Evolutionary conservation across 2,888 invertebrate genomes (phyloP), one percentile per base, ranked within the genome.

Genomic region (Gasteruption jaculator): DNA sequence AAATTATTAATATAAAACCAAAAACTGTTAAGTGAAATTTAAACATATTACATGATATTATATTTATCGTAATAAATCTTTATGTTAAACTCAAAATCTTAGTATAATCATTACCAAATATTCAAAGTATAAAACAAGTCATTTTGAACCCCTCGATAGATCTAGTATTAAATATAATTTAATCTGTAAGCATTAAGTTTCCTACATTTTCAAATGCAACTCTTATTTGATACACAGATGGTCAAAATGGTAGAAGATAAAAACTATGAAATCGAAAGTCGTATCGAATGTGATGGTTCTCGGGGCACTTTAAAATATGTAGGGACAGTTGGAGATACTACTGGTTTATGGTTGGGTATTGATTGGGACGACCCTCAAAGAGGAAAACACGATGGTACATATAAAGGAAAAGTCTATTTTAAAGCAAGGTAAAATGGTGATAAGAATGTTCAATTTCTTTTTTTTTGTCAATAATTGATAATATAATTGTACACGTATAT

Each of bases 291-390:
- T 58, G 75, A 76, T 46, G 74, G 73, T 27, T 59, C 68, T 49
- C 61, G 60, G 45, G 79, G 76, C 24, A 76, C 74, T 21, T 63
- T 80, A 8, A 70, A 68, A 45, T 81, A 75, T 55, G 61, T 78
- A 35, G 81, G 81, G 14, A 56, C 65, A 24, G 75, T 80, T 10
- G 72, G 72, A 3, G 55, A 62, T 11, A 69, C 66, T 4, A 65
- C 63, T 43, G 71, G 71, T 42, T 53, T 60, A 46, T 96, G 95
- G 96, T 75, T 91, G 41, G 97, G 97, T 1, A 80, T 97, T n/a
- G 96, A 97, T 67, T 97, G 96, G 96, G 96, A 97, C 68, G 84
- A 92, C 58, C 77, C 81, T 3, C 72, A 74, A 5, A 77, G 96
- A 57, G 97, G 97, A 2, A 95, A 93, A 69, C 96, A 97, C 65